Evolutionary conservation across 1,140 invertebrate genomes (phyloP), one percentile per base, ranked within the genome.

Genomic region (Aphelenchoides besseyi): DNA sequence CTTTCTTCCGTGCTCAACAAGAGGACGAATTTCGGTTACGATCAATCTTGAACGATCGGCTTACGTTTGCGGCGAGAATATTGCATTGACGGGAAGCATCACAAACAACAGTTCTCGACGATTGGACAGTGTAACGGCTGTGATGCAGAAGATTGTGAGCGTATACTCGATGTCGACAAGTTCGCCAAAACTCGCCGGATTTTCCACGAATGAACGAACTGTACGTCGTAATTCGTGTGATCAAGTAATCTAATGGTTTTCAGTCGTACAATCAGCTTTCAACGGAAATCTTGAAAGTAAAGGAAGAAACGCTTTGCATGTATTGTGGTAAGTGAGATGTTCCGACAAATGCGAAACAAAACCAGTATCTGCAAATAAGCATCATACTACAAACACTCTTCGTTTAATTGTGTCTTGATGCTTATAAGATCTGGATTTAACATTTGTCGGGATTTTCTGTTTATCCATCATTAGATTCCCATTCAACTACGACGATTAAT

Each of bases 141-240:
- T 70, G 16, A 37, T 70, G 33, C 57, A 70, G 35, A 69, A 70
- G 36, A 52, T 67, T 23, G 37, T 70, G 52, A 68, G 23, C 18
- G 35, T 70, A 18, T 36, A 9, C n/a, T 41, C 29, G 18, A 18
- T n/a, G 36, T 26, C 30, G 18, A 37, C 41, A 12, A 23, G 41
- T 23, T 48, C 41, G 12, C 41, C 41, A 48, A 48, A 59, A 33
- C 26, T 59, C 18, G 5, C 37, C n/a, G n/a, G 37, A 41, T 41
- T 26, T 41, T 18, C 36, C 30, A 30, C 18, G 18, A 41, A 37
- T 32, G 18, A 18, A n/a, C 23, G 36, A 66, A 41, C 12, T 16
- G n/a, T 23, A 57, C 28, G 12, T 57, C 29, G 12, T 5, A 9
- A 1, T 57, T 26, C 32, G 37, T 26, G 32, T n/a, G 18, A 64